A percentile compares a stretch with the other conserved stretches of the same genome.
Conservation (phyloP, 2,113 vertebrate genomes). For the Pteronura brasiliensis region DNA sequence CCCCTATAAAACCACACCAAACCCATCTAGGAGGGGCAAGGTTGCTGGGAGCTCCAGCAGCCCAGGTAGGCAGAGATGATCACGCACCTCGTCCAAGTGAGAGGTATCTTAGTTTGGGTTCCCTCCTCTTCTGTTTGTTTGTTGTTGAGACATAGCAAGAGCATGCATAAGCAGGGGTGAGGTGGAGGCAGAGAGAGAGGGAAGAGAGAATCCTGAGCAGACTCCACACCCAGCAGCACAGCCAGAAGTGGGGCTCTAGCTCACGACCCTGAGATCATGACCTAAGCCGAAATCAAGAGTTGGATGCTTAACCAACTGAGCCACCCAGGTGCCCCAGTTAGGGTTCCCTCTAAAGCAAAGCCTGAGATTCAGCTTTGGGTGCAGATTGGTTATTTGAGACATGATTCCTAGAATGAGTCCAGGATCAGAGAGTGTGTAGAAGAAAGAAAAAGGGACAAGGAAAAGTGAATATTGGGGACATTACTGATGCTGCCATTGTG, state of each 20-base stretch:
- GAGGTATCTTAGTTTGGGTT: not conserved
- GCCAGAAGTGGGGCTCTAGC: not conserved
- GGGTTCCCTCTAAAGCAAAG: not conserved
- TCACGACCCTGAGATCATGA: not conserved
- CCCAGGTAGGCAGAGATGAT: not conserved
- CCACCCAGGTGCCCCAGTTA: not conserved
- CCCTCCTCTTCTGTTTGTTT: not conserved
- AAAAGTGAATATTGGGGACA: not conserved
- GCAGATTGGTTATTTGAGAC: not conserved
- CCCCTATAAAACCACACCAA: not conserved
- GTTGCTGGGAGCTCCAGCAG: too few relatives aligned
- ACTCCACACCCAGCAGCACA: not conserved
- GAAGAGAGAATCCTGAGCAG: not conserved
- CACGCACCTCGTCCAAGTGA: not conserved
- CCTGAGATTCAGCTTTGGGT: not conserved
- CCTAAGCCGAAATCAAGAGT: not conserved
- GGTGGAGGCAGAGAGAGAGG: not conserved
- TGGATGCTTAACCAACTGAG: accelerated
- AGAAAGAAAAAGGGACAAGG: not conserved
- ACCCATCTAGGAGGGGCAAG: not conserved
- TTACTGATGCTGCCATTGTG: accelerated
- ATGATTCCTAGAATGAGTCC: not conserved
- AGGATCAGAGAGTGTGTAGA: not conserved
- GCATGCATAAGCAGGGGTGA: not conserved
- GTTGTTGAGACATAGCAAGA: not conserved